phyloP scores from a whole-genome alignment of 2,797 vertebrate genomes.

The Coilia nasus region DNA sequence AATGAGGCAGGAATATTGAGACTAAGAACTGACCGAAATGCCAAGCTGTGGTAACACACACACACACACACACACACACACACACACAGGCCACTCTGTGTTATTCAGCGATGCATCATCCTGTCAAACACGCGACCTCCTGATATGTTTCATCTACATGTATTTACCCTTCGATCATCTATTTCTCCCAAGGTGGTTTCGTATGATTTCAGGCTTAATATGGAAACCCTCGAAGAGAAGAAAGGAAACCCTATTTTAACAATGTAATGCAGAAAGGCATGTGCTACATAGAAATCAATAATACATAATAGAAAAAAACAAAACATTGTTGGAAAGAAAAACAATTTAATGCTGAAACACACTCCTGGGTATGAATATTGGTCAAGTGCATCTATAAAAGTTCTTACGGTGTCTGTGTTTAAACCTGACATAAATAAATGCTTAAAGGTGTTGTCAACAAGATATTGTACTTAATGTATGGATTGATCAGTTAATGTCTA shows the following conservation, averaged over 20 bases:
- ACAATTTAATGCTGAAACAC: not conserved
- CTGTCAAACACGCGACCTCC: not conserved
- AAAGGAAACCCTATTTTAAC: not conserved
- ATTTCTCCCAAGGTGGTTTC: not conserved
- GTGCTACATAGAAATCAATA: not conserved
- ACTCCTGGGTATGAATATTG: not conserved
- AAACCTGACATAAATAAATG: not conserved
- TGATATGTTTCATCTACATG: not conserved
- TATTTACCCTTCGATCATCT: not conserved
- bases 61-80: not conserved
- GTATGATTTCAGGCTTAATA: not conserved
- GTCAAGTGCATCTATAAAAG: not conserved
- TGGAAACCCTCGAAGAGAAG: not conserved
- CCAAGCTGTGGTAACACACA: not conserved
- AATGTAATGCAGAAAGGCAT: not conserved
- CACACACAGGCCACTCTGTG: not conserved
- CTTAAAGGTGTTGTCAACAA: not conserved
- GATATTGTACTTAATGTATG: too few relatives aligned
- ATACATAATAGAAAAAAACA: not conserved
- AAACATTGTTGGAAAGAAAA: not conserved
- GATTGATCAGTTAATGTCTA: too few relatives aligned
- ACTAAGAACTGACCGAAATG: not conserved
- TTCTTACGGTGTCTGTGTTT: not conserved
- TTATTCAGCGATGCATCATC: not conserved
- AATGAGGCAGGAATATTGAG: slow-evolving; percentile 6